Percentiles rank a stretch among this genome's conserved stretches.
phyloP scores from a whole-genome alignment of 2,113 vertebrate species.

The Heptranchias perlo region DNA sequence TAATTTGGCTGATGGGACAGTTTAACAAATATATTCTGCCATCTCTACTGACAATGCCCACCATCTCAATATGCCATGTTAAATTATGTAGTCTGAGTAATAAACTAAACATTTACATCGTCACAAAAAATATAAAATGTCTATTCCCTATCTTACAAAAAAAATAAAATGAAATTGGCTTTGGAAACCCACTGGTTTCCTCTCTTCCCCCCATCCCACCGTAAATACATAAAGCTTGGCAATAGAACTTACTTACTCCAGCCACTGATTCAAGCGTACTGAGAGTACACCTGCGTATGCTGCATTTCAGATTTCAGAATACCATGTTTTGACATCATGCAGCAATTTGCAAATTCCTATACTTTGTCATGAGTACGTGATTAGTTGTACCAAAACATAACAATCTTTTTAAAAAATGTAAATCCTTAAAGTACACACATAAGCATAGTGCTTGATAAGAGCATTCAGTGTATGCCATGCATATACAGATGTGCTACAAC shows the following conservation, averaged over 20 bases:
- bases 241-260: neutral
- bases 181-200: neutral
- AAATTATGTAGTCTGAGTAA: conserved; percentile 27
- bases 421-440: neutral
- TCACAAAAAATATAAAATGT: conserved; percentile 25
- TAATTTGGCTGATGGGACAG: conserved; percentile 1
- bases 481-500: neutral
- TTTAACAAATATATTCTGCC: neutral
- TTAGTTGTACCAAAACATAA: neutral
- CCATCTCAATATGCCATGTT: neutral
- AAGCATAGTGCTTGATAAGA: conserved; percentile 11
- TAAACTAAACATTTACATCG: conserved; percentile 27
- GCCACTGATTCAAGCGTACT: neutral
- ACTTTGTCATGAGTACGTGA: neutral
- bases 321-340: neutral
- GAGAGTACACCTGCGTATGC: neutral
- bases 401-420: neutral
- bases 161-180: conserved; percentile 22
- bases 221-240: neutral
- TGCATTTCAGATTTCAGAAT: neutral
- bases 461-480: neutral
- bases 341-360: conserved; percentile 12
- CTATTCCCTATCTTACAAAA: conserved; percentile 10
- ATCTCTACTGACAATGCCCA: conserved; percentile 13
- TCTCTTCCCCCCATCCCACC: neutral